A percentile compares a stretch with the other conserved stretches of the same genome.
Conservation (phyloP, 2,113 vertebrate genomes). For the Neolamprologus caudopunctatus region DNA sequence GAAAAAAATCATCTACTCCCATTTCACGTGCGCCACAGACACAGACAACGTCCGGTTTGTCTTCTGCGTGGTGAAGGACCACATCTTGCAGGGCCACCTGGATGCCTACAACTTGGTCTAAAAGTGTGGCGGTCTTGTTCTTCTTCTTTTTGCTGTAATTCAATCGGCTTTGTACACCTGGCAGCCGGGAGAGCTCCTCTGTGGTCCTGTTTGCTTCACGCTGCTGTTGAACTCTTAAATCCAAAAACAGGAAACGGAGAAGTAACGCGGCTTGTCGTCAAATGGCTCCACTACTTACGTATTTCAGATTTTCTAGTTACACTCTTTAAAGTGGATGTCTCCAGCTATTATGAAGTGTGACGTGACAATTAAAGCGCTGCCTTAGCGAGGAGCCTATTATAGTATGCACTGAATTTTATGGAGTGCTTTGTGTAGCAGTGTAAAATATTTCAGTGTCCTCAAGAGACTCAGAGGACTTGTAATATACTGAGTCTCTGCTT, state of each 20-base stretch:
- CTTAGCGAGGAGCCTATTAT: slow-evolving; percentile 17
- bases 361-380: slow-evolving; percentile 42
- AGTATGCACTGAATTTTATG: slow-evolving; percentile 7
- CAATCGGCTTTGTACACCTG: slow-evolving; percentile 1
- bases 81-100: slow-evolving; percentile 77
- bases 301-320: slow-evolving; percentile 30
- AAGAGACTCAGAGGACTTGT: background rate
- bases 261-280: slow-evolving; percentile 9
- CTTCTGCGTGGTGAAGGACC: slow-evolving; percentile 68
- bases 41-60: slow-evolving; percentile 72
- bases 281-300: slow-evolving; percentile 46
- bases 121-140: background rate
- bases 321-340: slow-evolving; percentile 31
- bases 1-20: slow-evolving; percentile 81
- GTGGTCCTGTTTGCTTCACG: background rate
- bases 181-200: slow-evolving; percentile 1
- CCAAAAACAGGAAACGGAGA: slow-evolving; percentile 37
- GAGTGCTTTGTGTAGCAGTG: background rate
- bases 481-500: slow-evolving; percentile 1
- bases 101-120: slow-evolving; percentile 77
- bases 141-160: background rate
- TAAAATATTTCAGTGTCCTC: slow-evolving; percentile 11
- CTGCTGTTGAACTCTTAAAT: slow-evolving; percentile 34
- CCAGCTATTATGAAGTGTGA: slow-evolving; percentile 29
- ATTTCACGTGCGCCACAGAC: slow-evolving; percentile 74